Evolutionary conservation across 2,797 vertebrate species (phyloP).

Genomic region (Oreortyx pictus): DNA sequence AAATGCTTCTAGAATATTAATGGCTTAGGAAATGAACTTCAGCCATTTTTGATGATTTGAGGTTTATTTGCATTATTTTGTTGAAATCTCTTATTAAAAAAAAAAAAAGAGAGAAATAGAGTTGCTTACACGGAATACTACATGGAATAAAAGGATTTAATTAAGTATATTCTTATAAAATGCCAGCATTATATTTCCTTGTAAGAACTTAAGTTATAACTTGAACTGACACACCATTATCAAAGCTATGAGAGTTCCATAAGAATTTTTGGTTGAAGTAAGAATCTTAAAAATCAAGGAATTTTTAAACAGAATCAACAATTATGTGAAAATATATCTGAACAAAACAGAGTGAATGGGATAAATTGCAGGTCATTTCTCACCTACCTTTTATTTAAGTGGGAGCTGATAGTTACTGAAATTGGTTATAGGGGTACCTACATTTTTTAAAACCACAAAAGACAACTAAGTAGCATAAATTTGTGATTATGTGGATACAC

Average conservation of each 20-base stretch:
- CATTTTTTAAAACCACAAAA: neutral
- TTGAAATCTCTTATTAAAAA: neutral
- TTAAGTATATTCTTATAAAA: neutral
- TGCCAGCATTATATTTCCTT: neutral
- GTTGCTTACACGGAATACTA: neutral
- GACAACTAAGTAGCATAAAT: neutral
- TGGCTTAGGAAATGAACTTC: neutral
- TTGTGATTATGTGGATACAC: conserved; percentile 87
- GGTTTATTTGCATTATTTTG: neutral
- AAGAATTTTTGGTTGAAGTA: conserved; percentile 22
- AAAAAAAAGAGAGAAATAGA: neutral
- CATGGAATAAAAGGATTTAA: neutral
- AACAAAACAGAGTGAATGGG: neutral
- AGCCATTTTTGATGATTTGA: neutral
- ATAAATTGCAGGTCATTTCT: conserved; percentile 18
- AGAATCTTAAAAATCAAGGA: neutral
- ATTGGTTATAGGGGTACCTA: neutral
- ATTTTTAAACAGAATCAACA: conserved; percentile 42
- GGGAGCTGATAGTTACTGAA: neutral
- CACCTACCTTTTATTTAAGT: neutral
- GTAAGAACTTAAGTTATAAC: neutral
- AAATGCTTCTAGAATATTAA: neutral
- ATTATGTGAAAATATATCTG: neutral
- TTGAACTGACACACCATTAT: conserved; percentile 21
- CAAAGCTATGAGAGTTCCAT: neutral